Percentiles rank a stretch among this genome's conserved stretches.
These are phyloP conservation scores for Oncorhynchus clarkii DNA, from an alignment of 2,113 vertebrate species.

Conservation along the genomic window DNA sequence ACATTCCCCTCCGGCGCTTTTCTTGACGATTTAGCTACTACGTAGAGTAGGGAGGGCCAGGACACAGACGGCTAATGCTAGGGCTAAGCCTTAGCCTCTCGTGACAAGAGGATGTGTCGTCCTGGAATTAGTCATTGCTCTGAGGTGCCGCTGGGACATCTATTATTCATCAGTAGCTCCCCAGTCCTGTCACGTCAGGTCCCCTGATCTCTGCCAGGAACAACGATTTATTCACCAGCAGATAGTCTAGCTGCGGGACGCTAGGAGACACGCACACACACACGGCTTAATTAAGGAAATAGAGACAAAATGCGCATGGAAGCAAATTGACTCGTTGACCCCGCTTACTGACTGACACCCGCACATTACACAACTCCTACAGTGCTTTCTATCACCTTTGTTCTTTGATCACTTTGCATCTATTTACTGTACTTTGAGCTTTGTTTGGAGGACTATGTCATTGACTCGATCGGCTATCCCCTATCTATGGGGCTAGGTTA, in stretches of 20 bases:
- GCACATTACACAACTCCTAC: not conserved
- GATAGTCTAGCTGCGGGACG: slow-evolving; percentile 51
- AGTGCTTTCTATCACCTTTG: not conserved
- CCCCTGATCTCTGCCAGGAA: not conserved
- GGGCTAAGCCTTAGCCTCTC: slow-evolving; percentile 42
- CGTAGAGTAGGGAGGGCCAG: not conserved
- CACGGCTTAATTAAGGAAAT: slow-evolving; percentile 67
- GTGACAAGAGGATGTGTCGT: slow-evolving; percentile 53
- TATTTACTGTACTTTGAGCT: no score
- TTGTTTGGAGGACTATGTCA: not conserved
- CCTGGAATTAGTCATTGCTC: slow-evolving; percentile 66
- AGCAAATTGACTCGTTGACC: not conserved
- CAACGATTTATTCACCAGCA: not conserved
- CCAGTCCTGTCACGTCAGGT: slow-evolving; percentile 1
- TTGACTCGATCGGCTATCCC: no score
- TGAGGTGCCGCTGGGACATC: slow-evolving; percentile 37
- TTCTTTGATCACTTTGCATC: no score
- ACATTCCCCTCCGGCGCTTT: no score
- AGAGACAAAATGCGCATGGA: slow-evolving; percentile 51
- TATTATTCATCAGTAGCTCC: slow-evolving; percentile 64
- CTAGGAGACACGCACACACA: slow-evolving; percentile 11
- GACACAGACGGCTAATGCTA: slow-evolving; percentile 32
- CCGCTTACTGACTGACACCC: slow-evolving; percentile 23
- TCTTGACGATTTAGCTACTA: not conserved
- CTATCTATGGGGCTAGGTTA: not conserved